Conservation (phyloP, 2,888 invertebrate species). For the Mythimna albipuncta region DNA sequence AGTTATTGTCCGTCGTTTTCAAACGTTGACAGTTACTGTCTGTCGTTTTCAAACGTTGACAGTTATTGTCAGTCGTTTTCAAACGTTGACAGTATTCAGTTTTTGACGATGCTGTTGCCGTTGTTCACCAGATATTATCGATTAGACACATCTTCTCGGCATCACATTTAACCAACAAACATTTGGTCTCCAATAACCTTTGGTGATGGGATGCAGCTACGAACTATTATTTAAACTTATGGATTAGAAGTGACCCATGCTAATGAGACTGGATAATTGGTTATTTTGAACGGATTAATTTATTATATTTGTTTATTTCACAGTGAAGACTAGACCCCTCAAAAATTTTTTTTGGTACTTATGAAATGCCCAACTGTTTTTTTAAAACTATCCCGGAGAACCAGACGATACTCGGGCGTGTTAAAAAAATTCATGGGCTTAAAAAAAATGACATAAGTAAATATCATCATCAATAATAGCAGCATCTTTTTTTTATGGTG, state of each 20-base stretch:
- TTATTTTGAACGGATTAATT: neutral
- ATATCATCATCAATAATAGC: too few species aligned
- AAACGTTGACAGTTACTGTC: neutral
- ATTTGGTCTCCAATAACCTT: conserved; percentile 2
- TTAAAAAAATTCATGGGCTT: neutral
- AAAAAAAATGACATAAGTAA: too few species aligned
- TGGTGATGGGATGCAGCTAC: conserved; percentile 14
- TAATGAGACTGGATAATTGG: neutral
- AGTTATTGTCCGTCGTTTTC: neutral
- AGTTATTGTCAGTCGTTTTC: neutral
- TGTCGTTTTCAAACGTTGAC: too few species aligned
- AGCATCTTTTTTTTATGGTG: too few species aligned
- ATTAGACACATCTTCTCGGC: neutral
- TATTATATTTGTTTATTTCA: neutral
- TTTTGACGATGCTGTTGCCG: too few species aligned
- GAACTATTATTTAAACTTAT: too few species aligned
- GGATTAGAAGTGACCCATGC: neutral
- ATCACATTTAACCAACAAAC: conserved; percentile 18
- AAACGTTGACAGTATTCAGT: neutral
- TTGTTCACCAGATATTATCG: too few species aligned
- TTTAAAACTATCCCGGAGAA: neutral
- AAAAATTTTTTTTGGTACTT: neutral
- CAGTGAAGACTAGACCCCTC: neutral
- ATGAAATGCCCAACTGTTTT: too few species aligned
- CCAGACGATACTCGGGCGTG: neutral